A percentile compares a stretch with the other conserved stretches of the same genome.
Evolutionary conservation across 2,797 vertebrate genomes (phyloP).

Genomic region (Denticeps clupeoides): DNA sequence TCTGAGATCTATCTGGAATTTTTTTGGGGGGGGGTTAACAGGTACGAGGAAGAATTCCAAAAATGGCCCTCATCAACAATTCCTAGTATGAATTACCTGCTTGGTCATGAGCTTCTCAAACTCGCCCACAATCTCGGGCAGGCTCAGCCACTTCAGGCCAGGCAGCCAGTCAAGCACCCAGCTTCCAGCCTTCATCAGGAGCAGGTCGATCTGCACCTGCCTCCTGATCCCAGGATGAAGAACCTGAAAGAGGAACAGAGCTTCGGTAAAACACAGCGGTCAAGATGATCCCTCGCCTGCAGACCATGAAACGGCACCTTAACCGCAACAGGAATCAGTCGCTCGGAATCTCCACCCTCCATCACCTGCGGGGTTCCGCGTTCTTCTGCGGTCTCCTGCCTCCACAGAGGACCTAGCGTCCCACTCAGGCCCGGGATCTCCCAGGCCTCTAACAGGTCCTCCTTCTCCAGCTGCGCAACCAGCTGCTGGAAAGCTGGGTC

Average conservation of each 20-base stretch:
- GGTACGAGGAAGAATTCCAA: not conserved
- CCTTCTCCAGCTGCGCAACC: constrained; percentile 37
- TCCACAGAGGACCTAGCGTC: constrained; percentile 37
- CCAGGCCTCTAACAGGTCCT: constrained; percentile 64
- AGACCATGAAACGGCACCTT: constrained; percentile 64
- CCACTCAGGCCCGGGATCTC: constrained; percentile 56
- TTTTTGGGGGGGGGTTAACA: no score
- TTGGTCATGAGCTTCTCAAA: constrained; percentile 94
- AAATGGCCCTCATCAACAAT: not conserved
- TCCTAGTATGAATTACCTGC: constrained; percentile 58
- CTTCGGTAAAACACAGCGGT: not conserved
- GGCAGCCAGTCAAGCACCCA: constrained; percentile 71
- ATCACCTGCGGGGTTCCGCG: constrained; percentile 12
- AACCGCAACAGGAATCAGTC: constrained; percentile 74
- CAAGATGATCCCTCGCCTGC: not conserved
- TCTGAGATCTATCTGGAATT: constrained; percentile 84
- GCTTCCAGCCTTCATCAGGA: constrained; percentile 80
- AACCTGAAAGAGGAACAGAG: constrained; percentile 54
- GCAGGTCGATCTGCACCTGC: constrained; percentile 78
- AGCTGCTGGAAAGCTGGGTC: constrained; percentile 46
- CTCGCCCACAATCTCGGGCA: constrained; percentile 80
- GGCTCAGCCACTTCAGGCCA: constrained; percentile 83
- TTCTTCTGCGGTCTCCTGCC: constrained; percentile 28
- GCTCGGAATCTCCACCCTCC: constrained; percentile 15
- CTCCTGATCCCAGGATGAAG: constrained; percentile 78